phyloP scores from a whole-genome alignment of 2,888 invertebrate genomes.

The Ichneumon xanthorius region DNA sequence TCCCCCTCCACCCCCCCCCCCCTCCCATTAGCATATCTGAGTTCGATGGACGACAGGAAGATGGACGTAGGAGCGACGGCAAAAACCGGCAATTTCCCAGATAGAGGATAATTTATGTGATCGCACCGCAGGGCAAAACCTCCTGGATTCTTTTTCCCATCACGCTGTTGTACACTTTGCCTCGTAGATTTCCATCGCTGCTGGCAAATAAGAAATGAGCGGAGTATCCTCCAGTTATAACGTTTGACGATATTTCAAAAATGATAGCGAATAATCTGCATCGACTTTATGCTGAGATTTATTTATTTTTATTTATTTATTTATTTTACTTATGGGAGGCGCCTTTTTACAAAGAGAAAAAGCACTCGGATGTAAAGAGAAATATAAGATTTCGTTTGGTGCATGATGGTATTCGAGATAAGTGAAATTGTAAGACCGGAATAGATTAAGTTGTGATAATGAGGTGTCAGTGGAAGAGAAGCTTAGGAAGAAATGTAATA shows the following conservation, averaged over 20 bases:
- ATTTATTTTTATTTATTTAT: no score
- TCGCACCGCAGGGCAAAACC: slow-evolving; percentile 36
- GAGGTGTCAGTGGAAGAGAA: no score
- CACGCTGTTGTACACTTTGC: neutral
- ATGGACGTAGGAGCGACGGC: slow-evolving; percentile 69
- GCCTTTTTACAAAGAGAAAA: no score
- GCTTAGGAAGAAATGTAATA: no score
- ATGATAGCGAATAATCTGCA: neutral
- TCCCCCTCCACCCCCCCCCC: slow-evolving; percentile 4
- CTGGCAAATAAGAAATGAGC: neutral
- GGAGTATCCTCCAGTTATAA: neutral
- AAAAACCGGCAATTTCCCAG: slow-evolving; percentile 74
- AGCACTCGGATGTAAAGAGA: no score
- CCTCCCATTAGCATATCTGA: slow-evolving; percentile 73
- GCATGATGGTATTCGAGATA: no score
- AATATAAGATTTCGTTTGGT: no score
- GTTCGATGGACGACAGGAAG: slow-evolving; percentile 72
- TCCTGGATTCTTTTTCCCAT: neutral
- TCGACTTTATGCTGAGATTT: no score
- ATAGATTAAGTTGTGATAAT: no score
- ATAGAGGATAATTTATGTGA: slow-evolving; percentile 69
- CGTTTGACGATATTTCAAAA: neutral
- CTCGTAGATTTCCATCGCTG: slow-evolving; percentile 12
- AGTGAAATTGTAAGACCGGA: no score
- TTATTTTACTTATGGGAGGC: no score